Percentiles rank a stretch among this genome's conserved stretches.
Evolutionary conservation across 2,113 vertebrate species (phyloP).

Genomic region (Vidua chalybeata): DNA sequence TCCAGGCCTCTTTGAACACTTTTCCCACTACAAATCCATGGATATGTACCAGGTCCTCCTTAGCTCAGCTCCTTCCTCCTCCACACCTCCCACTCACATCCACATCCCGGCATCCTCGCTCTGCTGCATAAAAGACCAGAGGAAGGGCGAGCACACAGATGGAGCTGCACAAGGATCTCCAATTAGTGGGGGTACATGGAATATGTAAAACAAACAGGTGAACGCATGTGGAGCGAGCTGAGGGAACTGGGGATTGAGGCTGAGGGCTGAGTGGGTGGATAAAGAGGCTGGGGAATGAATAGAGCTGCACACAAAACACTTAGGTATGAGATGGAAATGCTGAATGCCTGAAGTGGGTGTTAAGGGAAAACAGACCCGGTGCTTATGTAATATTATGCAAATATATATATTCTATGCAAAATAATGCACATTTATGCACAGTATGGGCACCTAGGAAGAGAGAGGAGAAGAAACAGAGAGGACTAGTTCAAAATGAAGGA

Average conservation of each 20-base stretch:
- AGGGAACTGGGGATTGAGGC: background rate
- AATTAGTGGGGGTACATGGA: background rate
- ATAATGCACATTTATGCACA: constrained; percentile 15
- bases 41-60: background rate
- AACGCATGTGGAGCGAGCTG: background rate
- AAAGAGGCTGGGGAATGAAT: constrained; percentile 26
- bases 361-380: constrained; percentile 23
- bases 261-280: constrained; percentile 39
- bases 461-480: background rate
- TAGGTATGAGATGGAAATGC: constrained; percentile 43
- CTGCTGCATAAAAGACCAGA: background rate
- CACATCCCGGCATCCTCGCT: background rate
- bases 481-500: background rate
- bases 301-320: background rate
- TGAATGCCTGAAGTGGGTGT: constrained; percentile 31
- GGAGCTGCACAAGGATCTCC: background rate
- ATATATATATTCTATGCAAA: constrained; percentile 42
- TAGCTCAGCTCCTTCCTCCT: background rate
- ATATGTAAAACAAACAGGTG: constrained; percentile 35
- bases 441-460: background rate
- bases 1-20: background rate
- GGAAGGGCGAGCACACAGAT: background rate
- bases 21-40: background rate
- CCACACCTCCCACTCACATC: background rate
- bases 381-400: constrained; percentile 52